These are phyloP conservation scores for Gobio gobio DNA, from an alignment of 2,113 vertebrate species.

Conservation along the genomic window DNA sequence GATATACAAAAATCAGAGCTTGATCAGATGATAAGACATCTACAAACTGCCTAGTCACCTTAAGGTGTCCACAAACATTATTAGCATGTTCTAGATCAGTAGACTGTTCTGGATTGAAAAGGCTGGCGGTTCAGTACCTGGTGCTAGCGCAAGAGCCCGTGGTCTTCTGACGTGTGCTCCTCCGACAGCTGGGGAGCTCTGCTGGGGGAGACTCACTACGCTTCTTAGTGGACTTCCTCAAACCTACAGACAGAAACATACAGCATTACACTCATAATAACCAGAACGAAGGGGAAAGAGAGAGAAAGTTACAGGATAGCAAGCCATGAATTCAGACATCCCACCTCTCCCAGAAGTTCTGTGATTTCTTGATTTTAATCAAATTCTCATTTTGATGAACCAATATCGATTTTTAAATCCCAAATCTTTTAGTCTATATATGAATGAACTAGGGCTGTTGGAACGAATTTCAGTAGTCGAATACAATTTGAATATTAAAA, in stretches of 20 bases:
- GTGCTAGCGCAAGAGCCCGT: conserved; percentile 99
- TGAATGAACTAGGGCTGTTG: no score
- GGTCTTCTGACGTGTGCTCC: conserved; percentile 99
- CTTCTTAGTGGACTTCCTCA: conserved; percentile 98
- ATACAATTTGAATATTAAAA: no score
- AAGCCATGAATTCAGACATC: no score
- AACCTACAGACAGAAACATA: conserved; percentile 74
- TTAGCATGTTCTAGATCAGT: not conserved
- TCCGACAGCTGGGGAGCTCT: conserved; percentile 99
- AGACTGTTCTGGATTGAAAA: not conserved
- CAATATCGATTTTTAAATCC: no score
- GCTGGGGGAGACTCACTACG: conserved; percentile 99
- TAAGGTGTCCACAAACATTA: no score
- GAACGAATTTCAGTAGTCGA: no score
- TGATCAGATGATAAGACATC: no score
- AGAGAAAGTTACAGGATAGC: not conserved
- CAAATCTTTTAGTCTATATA: no score
- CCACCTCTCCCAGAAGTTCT: no score
- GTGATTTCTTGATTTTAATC: no score
- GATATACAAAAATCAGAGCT: not conserved
- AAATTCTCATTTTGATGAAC: no score
- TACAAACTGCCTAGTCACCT: no score
- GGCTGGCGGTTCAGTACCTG: conserved; percentile 78
- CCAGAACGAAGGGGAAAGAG: not conserved
- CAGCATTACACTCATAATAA: not conserved